Percentiles rank a stretch among this genome's conserved stretches.
These are phyloP conservation scores for Prionchulus punctatus DNA, from an alignment of 2,888 invertebrate genomes.

Conservation along the genomic window DNA sequence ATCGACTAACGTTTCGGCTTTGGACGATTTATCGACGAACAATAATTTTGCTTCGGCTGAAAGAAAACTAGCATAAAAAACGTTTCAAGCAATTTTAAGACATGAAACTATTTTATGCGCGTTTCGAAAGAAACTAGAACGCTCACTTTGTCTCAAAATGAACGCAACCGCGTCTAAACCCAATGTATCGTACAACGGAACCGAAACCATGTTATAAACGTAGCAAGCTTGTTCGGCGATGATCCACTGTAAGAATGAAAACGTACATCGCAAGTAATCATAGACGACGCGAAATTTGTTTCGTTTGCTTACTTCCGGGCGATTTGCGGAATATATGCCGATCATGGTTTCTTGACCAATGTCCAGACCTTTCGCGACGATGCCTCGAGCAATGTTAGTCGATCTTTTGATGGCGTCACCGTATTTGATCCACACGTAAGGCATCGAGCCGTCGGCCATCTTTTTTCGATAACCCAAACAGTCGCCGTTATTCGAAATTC, in stretches of 20 bases:
- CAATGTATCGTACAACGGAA: too few species aligned
- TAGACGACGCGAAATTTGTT: too few species aligned
- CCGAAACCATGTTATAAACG: constrained; percentile 79
- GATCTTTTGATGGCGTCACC: constrained; percentile 24
- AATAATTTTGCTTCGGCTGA: constrained; percentile 3
- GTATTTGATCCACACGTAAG: constrained; percentile 22
- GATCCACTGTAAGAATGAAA: constrained; percentile 49
- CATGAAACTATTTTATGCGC: too few species aligned
- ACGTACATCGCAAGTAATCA: not conserved
- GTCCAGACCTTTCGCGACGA: constrained; percentile 28
- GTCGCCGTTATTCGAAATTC: constrained; percentile 57
- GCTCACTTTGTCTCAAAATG: constrained; percentile 36
- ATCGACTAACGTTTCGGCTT: constrained; percentile 16
- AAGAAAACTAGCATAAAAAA: not conserved
- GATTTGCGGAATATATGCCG: constrained; percentile 37
- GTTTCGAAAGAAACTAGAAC: too few species aligned
- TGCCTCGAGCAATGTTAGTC: constrained; percentile 31
- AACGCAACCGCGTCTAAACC: constrained; percentile 82
- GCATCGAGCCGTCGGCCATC: constrained; percentile 19
- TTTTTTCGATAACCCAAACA: constrained; percentile 24
- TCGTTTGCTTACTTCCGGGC: constrained; percentile 34
- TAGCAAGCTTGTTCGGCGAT: constrained; percentile 81
- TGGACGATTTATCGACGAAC: not conserved
- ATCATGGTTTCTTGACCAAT: constrained; percentile 31
- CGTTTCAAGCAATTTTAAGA: too few species aligned